phyloP scores from a whole-genome alignment of 2,888 invertebrate species.

The Platerodrilus igneus region DNA sequence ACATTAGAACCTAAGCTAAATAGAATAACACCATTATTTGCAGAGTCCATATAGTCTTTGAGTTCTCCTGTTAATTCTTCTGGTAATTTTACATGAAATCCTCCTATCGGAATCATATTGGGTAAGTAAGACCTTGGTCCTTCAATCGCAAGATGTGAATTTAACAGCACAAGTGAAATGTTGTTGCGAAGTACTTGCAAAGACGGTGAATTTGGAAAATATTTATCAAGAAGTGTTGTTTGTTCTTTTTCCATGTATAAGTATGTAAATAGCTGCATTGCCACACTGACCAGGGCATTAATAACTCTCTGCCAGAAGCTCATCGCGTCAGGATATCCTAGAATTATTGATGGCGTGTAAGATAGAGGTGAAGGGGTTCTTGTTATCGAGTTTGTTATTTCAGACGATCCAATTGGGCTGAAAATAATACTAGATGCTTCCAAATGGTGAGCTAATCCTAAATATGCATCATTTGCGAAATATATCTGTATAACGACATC shows the following conservation, averaged over 20 bases:
- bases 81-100: conserved; percentile 31
- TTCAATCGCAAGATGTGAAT: conserved; percentile 35
- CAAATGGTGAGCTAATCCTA: conserved; percentile 38
- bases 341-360: conserved; percentile 36
- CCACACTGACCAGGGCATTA: conserved; percentile 29
- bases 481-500: too few relatives aligned
- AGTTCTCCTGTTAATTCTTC: conserved; percentile 22
- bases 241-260: conserved; percentile 15
- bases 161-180: conserved; percentile 33
- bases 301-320: conserved; percentile 33
- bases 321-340: conserved; percentile 34
- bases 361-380: conserved; percentile 39
- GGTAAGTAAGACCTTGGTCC: conserved; percentile 34
- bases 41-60: conserved; percentile 26
- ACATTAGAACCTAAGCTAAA: conserved; percentile 34
- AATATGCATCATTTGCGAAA: conserved; percentile 39
- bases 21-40: conserved; percentile 31
- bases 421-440: conserved; percentile 40
- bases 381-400: conserved; percentile 30
- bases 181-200: conserved; percentile 28
- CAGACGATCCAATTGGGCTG: conserved; percentile 31
- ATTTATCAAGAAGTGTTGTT: conserved; percentile 21
- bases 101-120: conserved; percentile 36
- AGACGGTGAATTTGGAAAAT: conserved; percentile 32
- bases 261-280: conserved; percentile 5